Base-by-base conservation (phyloP, 1,140 invertebrate genomes). In the Pomacea maculata region DNA sequence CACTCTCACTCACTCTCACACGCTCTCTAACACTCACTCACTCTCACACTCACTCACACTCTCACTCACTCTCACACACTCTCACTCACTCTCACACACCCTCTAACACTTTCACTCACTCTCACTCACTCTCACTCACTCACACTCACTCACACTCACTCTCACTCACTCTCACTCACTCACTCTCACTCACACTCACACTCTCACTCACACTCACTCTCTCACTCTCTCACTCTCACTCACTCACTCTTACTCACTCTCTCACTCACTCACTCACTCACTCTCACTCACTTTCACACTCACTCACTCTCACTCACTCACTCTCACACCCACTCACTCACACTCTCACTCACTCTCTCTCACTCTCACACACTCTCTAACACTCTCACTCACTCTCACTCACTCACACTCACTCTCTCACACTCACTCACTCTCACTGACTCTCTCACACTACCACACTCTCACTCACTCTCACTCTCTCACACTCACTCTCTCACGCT, bases 41-140 rank as follows among this genome's bases (percentile, higher is more conserved):
- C 19, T 15, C 55, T 25, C 29, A 73, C 19, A 8, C 21, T 52
- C 45, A 29, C 45, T 10, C 10, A 52, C 55, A 19, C 8, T 14
- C 11, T 34, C 21, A n/a, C n/a, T 73, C 34, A n/a, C 15, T 17
- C 21, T 17, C 21, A 11, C 71, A 73, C 34, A 52, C 25, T 11
- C 19, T 11, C 19, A 10, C 45, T 34, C 55, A 29, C 25, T 6
- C 25, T 14, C 68, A 71, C 68, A 71, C 68, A 71, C 68, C 12
- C 68, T 29, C 29, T 57, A 52, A 57, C 54, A 75, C 73, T 57
- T 25, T 57, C 73, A 57, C 52, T 25, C 73, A 75, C 52, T 57
- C 73, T 25, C 52, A 75, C 73, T 25, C 52, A 75, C 73, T 57
- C 73, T 25, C 73, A 75, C 73, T 25, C 73, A 75, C 73, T 57